Conservation (phyloP, 2,888 invertebrate species). For the Chrysodeixis includens region DNA sequence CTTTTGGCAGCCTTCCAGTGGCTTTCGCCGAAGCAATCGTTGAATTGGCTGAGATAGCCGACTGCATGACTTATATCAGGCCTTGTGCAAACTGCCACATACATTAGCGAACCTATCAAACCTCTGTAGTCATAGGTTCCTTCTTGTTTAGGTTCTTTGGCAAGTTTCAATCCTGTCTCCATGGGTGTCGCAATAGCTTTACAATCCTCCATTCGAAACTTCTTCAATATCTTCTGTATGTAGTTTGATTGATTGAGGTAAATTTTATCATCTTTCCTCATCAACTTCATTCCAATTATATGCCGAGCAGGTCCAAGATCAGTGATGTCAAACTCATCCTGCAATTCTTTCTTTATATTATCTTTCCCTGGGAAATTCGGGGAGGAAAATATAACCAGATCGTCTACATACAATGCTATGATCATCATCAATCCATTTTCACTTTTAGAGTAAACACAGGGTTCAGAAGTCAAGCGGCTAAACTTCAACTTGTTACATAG, state of each 20-base stretch:
- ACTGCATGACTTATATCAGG: neutral
- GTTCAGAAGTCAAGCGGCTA: neutral
- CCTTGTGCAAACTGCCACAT: slow-evolving; percentile 21
- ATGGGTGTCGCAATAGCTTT: neutral
- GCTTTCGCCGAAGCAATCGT: neutral
- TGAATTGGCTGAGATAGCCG: slow-evolving; percentile 5
- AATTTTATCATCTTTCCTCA: neutral
- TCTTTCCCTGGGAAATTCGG: neutral
- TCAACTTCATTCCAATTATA: neutral
- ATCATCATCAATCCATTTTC: neutral
- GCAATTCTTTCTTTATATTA: neutral
- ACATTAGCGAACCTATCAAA: neutral
- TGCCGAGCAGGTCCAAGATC: neutral
- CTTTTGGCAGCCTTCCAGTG: slow-evolving; percentile 4
- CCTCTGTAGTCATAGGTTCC: neutral
- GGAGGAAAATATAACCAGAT: neutral
- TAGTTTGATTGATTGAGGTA: neutral
- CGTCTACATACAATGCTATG: neutral
- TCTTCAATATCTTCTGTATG: neutral
- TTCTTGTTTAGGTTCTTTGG: neutral
- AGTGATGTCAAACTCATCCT: neutral
- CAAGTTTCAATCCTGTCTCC: neutral
- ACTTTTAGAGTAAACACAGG: neutral
- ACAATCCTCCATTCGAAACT: neutral
- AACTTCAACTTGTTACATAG: neutral